A percentile compares a stretch with the other conserved stretches of the same genome.
phyloP scores from a whole-genome alignment of 2,888 invertebrate genomes.

The Metallyticus violacea region DNA sequence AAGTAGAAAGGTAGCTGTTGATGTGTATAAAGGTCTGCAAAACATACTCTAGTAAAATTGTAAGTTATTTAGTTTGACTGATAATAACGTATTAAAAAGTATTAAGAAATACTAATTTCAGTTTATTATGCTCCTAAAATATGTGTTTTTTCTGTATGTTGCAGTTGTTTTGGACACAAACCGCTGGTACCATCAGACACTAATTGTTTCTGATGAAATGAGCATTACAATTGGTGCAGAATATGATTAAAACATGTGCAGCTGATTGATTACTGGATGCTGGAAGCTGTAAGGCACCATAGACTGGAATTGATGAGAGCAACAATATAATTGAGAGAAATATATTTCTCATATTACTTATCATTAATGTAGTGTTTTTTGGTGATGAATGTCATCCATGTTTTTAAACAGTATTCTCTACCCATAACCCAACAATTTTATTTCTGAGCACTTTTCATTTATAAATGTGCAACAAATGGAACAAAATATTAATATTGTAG shows the following conservation, averaged over 20 bases:
- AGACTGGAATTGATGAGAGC: neutral
- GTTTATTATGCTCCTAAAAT: too few relatives aligned
- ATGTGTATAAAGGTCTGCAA: too few relatives aligned
- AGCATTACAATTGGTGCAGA: conserved; percentile 97
- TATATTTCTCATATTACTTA: neutral
- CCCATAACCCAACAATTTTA: neutral
- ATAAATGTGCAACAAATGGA: neutral
- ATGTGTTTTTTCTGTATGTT: conserved; percentile 41
- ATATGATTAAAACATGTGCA: conserved; percentile 65
- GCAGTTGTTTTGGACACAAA: conserved; percentile 92
- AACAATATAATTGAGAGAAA: neutral
- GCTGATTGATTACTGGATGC: too few relatives aligned
- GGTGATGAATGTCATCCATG: neutral
- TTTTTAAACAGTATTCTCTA: neutral
- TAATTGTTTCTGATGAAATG: conserved; percentile 79
- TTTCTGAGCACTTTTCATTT: neutral
- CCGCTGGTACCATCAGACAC: conserved; percentile 92
- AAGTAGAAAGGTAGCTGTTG: too few relatives aligned
- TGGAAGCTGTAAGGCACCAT: neutral
- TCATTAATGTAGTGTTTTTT: neutral
- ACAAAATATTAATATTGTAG: neutral
- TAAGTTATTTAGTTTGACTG: too few relatives aligned
- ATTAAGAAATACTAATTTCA: too few relatives aligned
- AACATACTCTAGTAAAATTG: too few relatives aligned
- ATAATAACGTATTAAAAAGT: too few relatives aligned